phyloP scores from a whole-genome alignment of 2,797 vertebrate genomes.

The Coranthus polyacanthus region DNA sequence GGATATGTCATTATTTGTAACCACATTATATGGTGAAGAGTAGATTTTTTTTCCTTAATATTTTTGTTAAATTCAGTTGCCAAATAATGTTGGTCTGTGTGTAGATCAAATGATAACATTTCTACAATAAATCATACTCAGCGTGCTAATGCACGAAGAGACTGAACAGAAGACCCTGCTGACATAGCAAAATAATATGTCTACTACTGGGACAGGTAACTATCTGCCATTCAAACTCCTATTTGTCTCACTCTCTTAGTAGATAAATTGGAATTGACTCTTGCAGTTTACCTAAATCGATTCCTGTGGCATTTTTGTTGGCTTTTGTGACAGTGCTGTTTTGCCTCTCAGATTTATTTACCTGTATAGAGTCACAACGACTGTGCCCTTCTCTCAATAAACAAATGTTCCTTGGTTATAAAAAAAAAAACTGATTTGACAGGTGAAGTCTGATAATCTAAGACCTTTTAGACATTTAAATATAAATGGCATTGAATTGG shows the following conservation, averaged over 20 bases:
- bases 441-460: too few relatives aligned
- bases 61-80: conserved; percentile 88
- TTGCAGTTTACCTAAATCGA: conserved; percentile 42
- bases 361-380: conserved; percentile 5
- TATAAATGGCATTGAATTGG: conserved; percentile 27
- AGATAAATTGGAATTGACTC: conserved; percentile 61
- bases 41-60: conserved; percentile 82
- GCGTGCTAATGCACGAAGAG: conserved; percentile 99
- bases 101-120: conserved; percentile 99
- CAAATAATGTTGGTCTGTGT: conserved; percentile 83
- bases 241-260: conserved; percentile 90
- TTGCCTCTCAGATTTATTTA: background rate
- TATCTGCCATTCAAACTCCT: conserved; percentile 99
- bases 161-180: conserved; percentile 99
- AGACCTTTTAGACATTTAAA: background rate
- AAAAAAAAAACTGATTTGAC: background rate
- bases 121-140: conserved; percentile 99
- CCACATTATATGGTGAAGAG: conserved; percentile 77
- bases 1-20: conserved; percentile 76
- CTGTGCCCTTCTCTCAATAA: background rate
- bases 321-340: background rate
- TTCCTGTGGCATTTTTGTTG: conserved; percentile 2
- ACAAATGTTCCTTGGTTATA: background rate
- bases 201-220: conserved; percentile 99
- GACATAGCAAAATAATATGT: conserved; percentile 99